Evolutionary conservation across 2,888 invertebrate species (phyloP).

Genomic region (Asteroscopus sphinx): DNA sequence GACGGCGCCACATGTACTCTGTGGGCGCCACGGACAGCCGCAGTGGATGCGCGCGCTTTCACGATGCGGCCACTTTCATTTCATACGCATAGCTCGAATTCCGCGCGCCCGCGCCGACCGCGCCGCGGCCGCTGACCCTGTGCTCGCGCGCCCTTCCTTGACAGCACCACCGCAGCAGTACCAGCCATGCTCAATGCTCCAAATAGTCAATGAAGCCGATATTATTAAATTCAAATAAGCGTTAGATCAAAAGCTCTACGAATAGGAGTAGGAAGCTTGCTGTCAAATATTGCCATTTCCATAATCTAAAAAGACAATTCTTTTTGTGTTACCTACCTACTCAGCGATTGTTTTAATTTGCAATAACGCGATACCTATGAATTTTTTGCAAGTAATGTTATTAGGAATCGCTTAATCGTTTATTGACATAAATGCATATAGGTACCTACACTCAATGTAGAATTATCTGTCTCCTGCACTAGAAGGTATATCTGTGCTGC

Average conservation of each 20-base stretch:
- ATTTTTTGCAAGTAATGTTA: constrained; percentile 11
- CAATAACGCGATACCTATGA: background rate
- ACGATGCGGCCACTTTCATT: constrained; percentile 89
- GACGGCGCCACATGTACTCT: constrained; percentile 67
- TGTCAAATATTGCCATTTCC: background rate
- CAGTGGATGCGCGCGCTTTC: constrained; percentile 88
- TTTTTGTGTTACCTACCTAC: too few relatives aligned
- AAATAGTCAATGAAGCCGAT: constrained; percentile 31
- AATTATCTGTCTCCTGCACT: too few relatives aligned
- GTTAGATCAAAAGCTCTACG: background rate
- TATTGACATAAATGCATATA: too few relatives aligned
- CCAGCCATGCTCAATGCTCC: constrained; percentile 56
- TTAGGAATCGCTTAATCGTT: too few relatives aligned
- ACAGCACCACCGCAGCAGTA: constrained; percentile 72
- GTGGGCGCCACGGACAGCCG: constrained; percentile 71
- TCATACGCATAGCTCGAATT: constrained; percentile 89
- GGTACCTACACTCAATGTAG: too few relatives aligned
- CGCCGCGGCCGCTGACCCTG: constrained; percentile 89
- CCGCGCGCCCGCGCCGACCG: constrained; percentile 85
- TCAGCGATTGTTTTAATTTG: too few relatives aligned
- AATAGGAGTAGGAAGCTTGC: background rate
- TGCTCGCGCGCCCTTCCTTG: constrained; percentile 85
- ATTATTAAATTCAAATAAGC: background rate
- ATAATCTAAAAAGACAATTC: too few relatives aligned
- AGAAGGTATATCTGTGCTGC: too few relatives aligned